A percentile compares a stretch with the other conserved stretches of the same genome.
Conservation (phyloP, 1,140 invertebrate genomes). For the Temnothorax nylanderi region DNA sequence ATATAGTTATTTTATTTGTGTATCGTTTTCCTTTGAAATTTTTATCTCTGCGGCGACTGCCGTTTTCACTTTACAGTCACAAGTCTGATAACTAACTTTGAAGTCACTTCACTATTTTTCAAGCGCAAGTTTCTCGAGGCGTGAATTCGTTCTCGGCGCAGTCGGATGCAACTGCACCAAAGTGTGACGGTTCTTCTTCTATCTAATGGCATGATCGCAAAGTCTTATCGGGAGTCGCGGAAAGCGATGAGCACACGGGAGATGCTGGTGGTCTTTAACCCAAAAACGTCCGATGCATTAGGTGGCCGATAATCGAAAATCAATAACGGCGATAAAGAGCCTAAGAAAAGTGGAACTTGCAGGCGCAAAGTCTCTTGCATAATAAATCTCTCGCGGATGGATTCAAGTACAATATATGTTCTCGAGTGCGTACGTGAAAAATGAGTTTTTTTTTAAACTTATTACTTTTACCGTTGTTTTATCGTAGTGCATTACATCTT, state of each 20-base stretch:
- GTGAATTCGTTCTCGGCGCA: constrained; percentile 9
- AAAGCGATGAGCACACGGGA: constrained; percentile 28
- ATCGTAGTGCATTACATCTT: background rate
- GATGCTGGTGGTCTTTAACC: constrained; percentile 69
- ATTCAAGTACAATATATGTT: constrained; percentile 40
- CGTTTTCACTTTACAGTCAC: constrained; percentile 8
- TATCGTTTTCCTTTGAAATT: background rate
- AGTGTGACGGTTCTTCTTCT: constrained; percentile 44
- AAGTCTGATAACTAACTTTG: constrained; percentile 21
- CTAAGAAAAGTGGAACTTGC: constrained; percentile 57
- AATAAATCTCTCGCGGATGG: constrained; percentile 67
- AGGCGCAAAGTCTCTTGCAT: constrained; percentile 63
- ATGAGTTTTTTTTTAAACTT: constrained; percentile 1
- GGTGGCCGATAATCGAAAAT: constrained; percentile 73
- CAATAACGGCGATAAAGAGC: constrained; percentile 71
- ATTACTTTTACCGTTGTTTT: background rate
- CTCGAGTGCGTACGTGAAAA: constrained; percentile 10
- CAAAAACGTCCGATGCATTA: constrained; percentile 73
- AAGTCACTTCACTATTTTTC: constrained; percentile 35
- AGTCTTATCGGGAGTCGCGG: constrained; percentile 50
- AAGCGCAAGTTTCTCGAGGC: background rate
- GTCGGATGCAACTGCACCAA: constrained; percentile 43
- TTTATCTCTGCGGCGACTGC: background rate
- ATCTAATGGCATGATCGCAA: constrained; percentile 54
- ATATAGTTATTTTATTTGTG: background rate